phyloP scores from a whole-genome alignment of 2,113 vertebrate genomes.

The Aspidoscelis tigris region DNA sequence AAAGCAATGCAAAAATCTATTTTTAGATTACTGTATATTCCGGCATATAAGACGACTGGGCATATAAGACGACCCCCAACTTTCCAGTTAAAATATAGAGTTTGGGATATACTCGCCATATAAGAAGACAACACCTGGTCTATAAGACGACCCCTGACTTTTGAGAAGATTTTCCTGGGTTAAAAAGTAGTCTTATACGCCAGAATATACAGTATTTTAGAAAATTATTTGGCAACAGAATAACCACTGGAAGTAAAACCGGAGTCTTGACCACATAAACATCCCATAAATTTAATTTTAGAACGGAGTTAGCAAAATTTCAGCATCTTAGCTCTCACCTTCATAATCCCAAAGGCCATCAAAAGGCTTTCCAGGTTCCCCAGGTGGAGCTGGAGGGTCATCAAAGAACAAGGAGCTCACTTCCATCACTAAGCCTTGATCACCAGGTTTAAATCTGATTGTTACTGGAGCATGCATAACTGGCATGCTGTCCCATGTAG shows the following conservation, averaged over 20 bases:
- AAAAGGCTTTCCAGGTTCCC: conserved; percentile 34
- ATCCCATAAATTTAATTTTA: neutral
- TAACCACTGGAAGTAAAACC: neutral
- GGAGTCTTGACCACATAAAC: too few relatives aligned
- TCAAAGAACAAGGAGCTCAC: conserved; percentile 48
- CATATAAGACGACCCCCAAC: too few relatives aligned
- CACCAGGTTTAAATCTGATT: conserved; percentile 39
- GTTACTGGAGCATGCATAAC: conserved; percentile 29
- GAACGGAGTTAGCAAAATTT: neutral
- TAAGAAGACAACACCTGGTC: too few relatives aligned
- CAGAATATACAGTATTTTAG: neutral
- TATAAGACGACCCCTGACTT: too few relatives aligned
- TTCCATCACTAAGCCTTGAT: conserved; percentile 42
- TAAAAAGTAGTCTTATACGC: too few relatives aligned
- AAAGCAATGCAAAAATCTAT: neutral
- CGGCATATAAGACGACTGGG: too few relatives aligned
- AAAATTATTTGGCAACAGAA: neutral
- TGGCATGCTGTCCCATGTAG: conserved; percentile 25
- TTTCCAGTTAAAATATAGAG: too few relatives aligned
- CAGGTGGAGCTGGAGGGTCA: conserved; percentile 35
- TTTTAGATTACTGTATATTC: neutral
- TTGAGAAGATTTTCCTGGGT: too few relatives aligned
- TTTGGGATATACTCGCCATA: too few relatives aligned
- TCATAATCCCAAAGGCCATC: conserved; percentile 51
- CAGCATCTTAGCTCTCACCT: conserved; percentile 40